Evolutionary conservation across 2,888 invertebrate genomes (phyloP).

Genomic region (Rhamphomyia laevipes): DNA sequence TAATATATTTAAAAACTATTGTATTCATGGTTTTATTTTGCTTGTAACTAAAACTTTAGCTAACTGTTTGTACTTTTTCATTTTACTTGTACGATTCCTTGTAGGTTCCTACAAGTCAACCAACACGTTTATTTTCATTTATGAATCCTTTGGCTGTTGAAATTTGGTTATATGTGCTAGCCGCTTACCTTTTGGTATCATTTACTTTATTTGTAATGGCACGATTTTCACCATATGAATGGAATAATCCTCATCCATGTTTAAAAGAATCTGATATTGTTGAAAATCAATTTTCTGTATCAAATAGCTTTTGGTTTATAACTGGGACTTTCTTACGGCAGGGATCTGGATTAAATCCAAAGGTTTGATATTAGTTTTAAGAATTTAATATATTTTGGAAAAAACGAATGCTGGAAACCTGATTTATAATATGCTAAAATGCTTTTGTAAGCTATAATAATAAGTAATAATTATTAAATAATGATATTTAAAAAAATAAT

Average conservation of each 20-base stretch:
- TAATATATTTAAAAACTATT: constrained; percentile 30
- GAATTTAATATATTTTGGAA: not conserved
- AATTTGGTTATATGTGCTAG: constrained; percentile 92
- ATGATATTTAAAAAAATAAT: too few relatives aligned
- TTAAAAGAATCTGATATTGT: constrained; percentile 71
- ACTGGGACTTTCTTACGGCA: constrained; percentile 80
- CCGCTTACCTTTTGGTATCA: constrained; percentile 87
- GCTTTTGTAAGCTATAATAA: not conserved
- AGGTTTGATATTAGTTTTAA: constrained; percentile 40
- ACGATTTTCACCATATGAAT: constrained; percentile 92
- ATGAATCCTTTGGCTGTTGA: constrained; percentile 92
- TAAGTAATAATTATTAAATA: not conserved
- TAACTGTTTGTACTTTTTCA: too few relatives aligned
- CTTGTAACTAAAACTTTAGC: too few relatives aligned
- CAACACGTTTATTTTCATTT: constrained; percentile 84
- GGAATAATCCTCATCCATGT: constrained; percentile 74
- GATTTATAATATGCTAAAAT: too few relatives aligned
- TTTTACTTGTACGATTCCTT: not conserved
- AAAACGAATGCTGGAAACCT: too few relatives aligned
- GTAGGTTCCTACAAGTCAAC: constrained; percentile 81
- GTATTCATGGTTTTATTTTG: not conserved
- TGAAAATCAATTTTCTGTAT: constrained; percentile 93
- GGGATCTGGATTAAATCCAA: constrained; percentile 74
- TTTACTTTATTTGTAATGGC: constrained; percentile 94
- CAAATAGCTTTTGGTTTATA: constrained; percentile 87